Percentiles rank a stretch among this genome's conserved stretches.
Conservation (phyloP, 2,113 vertebrate species). For the Rhinoderma darwinii region DNA sequence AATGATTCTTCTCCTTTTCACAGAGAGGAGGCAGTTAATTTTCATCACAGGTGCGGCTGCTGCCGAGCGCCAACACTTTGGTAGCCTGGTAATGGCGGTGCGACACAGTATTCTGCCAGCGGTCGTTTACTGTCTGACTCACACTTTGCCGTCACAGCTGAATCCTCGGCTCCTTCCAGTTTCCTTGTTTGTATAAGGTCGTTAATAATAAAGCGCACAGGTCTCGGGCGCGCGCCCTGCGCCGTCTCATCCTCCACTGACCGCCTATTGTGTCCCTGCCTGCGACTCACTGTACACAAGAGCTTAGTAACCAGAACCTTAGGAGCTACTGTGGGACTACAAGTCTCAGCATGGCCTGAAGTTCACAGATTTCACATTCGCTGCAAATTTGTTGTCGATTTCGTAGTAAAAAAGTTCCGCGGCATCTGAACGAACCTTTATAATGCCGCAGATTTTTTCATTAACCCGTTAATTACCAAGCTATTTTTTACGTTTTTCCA, state of each 20-base stretch:
- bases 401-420: too few species aligned
- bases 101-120: not conserved
- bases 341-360: not conserved
- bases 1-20: not conserved
- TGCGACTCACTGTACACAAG: not conserved
- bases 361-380: too few species aligned
- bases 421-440: too few species aligned
- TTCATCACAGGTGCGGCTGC: not conserved
- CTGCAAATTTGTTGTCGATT: too few species aligned
- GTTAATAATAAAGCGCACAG: not conserved
- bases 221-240: not conserved
- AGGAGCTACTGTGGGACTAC: not conserved
- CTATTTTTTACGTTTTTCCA: too few species aligned
- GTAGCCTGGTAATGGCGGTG: not conserved
- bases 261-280: not conserved
- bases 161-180: not conserved
- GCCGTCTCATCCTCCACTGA: not conserved
- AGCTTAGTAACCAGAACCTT: not conserved
- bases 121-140: not conserved
- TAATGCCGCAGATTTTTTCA: too few species aligned
- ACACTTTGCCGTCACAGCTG: not conserved
- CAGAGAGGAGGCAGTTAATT: not conserved
- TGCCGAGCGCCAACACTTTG: too few species aligned
- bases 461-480: too few species aligned
- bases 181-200: not conserved